Conservation (phyloP, 2,797 vertebrate genomes). For the Myripristis murdjan region DNA sequence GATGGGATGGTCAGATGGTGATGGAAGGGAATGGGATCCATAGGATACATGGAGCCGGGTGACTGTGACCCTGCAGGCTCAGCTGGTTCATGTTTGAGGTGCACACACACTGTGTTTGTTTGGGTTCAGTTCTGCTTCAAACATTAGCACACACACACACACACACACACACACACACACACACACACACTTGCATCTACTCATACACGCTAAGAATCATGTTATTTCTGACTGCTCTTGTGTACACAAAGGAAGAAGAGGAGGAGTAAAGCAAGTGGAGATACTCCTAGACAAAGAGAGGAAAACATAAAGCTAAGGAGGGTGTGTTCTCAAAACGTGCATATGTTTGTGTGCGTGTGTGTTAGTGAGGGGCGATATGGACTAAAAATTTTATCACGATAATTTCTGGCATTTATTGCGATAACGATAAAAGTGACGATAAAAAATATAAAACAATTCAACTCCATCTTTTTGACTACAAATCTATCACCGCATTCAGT, state of each 20-base stretch:
- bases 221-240: slow-evolving; percentile 4
- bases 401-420: too few species aligned
- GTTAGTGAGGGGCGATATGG: too few species aligned
- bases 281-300: not conserved
- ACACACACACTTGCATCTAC: slow-evolving; percentile 1
- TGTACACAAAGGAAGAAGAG: not conserved
- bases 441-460: too few species aligned
- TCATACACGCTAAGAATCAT: not conserved
- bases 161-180: slow-evolving; percentile 39
- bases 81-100: slow-evolving; percentile 62
- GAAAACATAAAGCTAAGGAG: not conserved
- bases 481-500: too few species aligned
- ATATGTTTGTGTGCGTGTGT: slow-evolving; percentile 6
- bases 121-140: slow-evolving; percentile 54
- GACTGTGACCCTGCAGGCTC: slow-evolving; percentile 61
- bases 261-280: not conserved
- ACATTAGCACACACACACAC: not conserved
- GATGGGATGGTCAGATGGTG: not conserved
- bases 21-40: slow-evolving; percentile 1
- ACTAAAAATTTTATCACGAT: too few species aligned
- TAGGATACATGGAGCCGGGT: slow-evolving; percentile 25
- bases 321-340: not conserved
- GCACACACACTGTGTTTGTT: slow-evolving; percentile 72
- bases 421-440: too few species aligned
- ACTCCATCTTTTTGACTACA: too few species aligned